These are phyloP conservation scores for Fundulus diaphanus DNA, from an alignment of 2,797 vertebrate genomes.

Conservation along the genomic window DNA sequence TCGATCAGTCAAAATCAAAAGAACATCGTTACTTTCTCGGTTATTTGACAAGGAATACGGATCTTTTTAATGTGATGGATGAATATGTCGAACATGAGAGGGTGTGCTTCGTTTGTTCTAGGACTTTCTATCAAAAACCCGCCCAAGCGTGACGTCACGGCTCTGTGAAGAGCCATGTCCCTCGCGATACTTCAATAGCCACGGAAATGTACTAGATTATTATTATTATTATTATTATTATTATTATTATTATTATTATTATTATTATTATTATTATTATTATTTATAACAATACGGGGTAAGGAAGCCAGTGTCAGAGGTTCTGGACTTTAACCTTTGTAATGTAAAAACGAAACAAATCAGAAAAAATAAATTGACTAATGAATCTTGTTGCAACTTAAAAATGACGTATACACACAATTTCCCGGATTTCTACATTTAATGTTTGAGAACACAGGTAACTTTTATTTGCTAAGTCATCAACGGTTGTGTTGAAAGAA, in stretches of 20 bases:
- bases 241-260: background rate
- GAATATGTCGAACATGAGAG: constrained; percentile 46
- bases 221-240: constrained; percentile 2
- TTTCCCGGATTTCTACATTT: background rate
- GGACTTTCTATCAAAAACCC: constrained; percentile 84
- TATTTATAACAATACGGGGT: background rate
- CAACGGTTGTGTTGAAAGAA: background rate
- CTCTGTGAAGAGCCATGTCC: constrained; percentile 67
- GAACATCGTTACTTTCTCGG: background rate
- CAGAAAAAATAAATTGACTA: background rate
- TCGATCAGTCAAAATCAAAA: rapidly evolving
- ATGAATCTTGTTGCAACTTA: background rate
- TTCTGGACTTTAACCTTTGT: background rate
- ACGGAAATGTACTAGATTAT: background rate
- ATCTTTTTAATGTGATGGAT: constrained; percentile 68
- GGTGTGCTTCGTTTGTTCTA: constrained; percentile 82
- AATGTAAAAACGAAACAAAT: background rate
- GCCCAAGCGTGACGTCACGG: constrained; percentile 77
- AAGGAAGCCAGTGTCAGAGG: background rate
- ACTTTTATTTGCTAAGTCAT: background rate
- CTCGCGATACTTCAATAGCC: constrained; percentile 49
- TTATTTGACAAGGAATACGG: constrained; percentile 23
- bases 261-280: background rate
- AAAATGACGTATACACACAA: background rate
- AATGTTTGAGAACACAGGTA: background rate